Evolutionary conservation across 2,113 vertebrate species (phyloP).

Genomic region (Notechis scutatus): DNA sequence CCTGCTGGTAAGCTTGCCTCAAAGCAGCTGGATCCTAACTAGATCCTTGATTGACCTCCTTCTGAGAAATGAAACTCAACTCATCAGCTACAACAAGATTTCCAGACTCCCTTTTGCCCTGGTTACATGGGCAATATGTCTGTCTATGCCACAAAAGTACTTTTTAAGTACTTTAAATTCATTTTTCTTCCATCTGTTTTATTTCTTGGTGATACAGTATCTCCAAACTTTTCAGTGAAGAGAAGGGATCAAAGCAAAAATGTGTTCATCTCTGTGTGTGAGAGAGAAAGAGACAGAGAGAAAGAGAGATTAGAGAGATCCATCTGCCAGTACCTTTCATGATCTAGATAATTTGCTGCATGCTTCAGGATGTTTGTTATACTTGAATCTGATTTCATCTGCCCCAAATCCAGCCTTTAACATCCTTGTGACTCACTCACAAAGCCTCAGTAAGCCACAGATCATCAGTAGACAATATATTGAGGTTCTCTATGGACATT

Average conservation of each 20-base stretch:
- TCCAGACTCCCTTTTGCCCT: neutral
- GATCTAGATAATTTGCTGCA: neutral
- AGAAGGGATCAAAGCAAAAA: neutral
- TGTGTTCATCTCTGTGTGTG: neutral
- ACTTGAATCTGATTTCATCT: neutral
- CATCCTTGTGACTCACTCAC: neutral
- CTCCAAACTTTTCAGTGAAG: neutral
- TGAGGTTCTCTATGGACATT: neutral
- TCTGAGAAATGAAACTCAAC: conserved; percentile 32
- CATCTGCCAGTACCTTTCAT: neutral
- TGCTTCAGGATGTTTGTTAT: neutral
- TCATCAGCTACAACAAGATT: conserved; percentile 17
- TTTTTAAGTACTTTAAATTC: neutral
- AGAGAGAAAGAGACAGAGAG: neutral
- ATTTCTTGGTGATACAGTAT: neutral
- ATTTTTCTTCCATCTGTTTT: neutral
- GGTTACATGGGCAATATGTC: neutral
- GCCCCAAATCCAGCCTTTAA: neutral
- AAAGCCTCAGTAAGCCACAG: neutral
- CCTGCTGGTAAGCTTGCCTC: conserved; percentile 7
- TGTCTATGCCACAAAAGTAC: neutral
- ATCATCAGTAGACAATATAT: neutral
- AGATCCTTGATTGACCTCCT: conserved; percentile 27
- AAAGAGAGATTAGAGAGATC: neutral
- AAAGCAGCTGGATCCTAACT: conserved; percentile 10